These are phyloP conservation scores for Sardinella longiceps DNA, from an alignment of 2,797 vertebrate species.

Conservation along the genomic window DNA sequence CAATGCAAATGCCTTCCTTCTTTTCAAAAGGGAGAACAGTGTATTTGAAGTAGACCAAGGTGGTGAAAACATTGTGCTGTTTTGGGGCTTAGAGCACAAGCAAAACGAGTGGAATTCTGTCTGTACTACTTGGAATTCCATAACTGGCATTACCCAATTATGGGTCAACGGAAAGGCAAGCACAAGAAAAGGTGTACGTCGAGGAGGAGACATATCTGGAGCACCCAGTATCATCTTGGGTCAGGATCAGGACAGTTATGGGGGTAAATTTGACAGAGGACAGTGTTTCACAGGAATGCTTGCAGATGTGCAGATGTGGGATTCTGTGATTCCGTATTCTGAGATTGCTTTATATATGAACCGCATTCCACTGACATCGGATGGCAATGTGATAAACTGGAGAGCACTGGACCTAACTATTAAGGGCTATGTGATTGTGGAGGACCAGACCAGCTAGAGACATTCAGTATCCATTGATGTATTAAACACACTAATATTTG, in stretches of 20 bases:
- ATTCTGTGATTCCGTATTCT: not conserved
- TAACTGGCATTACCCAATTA: not conserved
- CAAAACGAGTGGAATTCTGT: not conserved
- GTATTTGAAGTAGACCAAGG: not conserved
- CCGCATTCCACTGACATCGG: not conserved
- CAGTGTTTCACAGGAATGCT: not conserved
- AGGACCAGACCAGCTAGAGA: not conserved
- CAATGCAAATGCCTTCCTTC: not conserved
- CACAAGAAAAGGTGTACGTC: not conserved
- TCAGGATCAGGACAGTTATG: constrained; percentile 4
- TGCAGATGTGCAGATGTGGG: not conserved
- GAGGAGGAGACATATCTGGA: not conserved
- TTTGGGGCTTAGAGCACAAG: not conserved
- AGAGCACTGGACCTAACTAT: not conserved
- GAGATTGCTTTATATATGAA: constrained; percentile 17
- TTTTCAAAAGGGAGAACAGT: not conserved
- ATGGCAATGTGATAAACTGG: constrained; percentile 15
- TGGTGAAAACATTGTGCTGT: not conserved
- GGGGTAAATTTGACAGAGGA: not conserved
- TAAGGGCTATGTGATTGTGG: constrained; percentile 1
- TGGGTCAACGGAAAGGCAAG: constrained; percentile 12
- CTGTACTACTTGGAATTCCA: constrained; percentile 1
- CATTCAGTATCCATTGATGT: not conserved
- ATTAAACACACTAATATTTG: not conserved
- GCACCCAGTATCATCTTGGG: not conserved